Evolutionary conservation across 2,113 vertebrate genomes (phyloP).

Genomic region (Larimichthys crocea): DNA sequence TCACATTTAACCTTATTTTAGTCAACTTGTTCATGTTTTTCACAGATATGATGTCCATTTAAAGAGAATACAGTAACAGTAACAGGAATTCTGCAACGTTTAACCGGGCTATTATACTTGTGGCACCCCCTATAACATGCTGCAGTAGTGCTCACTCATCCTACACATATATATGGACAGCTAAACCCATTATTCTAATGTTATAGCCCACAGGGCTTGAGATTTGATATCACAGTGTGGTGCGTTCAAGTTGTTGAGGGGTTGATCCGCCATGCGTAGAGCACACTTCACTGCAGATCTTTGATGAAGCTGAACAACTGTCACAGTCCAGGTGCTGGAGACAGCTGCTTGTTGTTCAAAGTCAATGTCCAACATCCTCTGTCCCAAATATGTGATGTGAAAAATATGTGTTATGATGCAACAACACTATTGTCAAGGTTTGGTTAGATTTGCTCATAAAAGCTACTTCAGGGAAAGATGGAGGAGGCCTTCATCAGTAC

Average conservation of each 20-base stretch:
- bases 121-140: no score
- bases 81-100: no score
- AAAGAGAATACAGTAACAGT: no score
- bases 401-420: neutral
- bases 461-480: neutral
- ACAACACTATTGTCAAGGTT: neutral
- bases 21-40: no score
- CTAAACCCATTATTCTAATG: neutral
- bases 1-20: neutral
- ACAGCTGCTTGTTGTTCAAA: no score
- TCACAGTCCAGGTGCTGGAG: no score
- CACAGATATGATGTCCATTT: no score
- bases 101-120: no score
- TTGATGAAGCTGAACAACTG: no score
- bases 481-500: neutral
- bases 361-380: neutral
- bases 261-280: no score
- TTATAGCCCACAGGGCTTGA: neutral
- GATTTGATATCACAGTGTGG: neutral
- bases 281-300: no score
- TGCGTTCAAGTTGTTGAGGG: no score
- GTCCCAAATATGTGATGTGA: neutral
- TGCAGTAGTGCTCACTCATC: neutral
- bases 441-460: neutral
- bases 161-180: neutral